Evolutionary conservation across 1,140 invertebrate species (phyloP).

Genomic region (Maconellicoccus hirsutus): DNA sequence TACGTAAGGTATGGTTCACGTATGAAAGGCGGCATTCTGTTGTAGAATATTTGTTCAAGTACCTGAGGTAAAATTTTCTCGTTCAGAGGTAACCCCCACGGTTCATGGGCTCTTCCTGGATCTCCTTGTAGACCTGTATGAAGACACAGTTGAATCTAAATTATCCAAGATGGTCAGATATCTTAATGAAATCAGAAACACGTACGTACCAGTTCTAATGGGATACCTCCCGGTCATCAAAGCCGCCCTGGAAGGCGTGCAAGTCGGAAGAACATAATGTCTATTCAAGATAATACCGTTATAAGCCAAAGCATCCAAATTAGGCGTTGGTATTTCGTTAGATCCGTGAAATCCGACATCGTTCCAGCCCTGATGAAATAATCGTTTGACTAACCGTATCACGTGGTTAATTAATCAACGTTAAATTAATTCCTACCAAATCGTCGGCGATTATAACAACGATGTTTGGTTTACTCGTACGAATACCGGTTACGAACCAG

Average conservation of each 20-base stretch:
- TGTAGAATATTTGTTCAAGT: conserved; percentile 12
- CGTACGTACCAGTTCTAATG: conserved; percentile 42
- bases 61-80: conserved; percentile 43
- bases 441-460: conserved; percentile 48
- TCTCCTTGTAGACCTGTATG: conserved; percentile 52
- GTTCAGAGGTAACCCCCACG: conserved; percentile 44
- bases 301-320: conserved; percentile 50
- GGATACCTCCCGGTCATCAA: conserved; percentile 52
- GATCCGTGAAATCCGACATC: conserved; percentile 60
- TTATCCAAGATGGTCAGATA: no score
- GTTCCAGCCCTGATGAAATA: conserved; percentile 50
- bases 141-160: no score
- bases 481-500: no score
- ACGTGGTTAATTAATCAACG: neutral
- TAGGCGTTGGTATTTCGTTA: conserved; percentile 51
- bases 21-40: neutral
- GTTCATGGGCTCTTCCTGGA: conserved; percentile 42
- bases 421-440: conserved; percentile 34
- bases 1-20: conserved; percentile 29
- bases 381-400: neutral
- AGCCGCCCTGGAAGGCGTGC: conserved; percentile 48
- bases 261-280: conserved; percentile 46
- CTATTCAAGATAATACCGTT: conserved; percentile 47
- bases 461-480: conserved; percentile 38
- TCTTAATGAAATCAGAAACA: no score